Percentiles rank a stretch among this genome's conserved stretches.
These are phyloP conservation scores for Sinentomon sp. DNA, from an alignment of 2,888 invertebrate species.

Conservation along the genomic window DNA sequence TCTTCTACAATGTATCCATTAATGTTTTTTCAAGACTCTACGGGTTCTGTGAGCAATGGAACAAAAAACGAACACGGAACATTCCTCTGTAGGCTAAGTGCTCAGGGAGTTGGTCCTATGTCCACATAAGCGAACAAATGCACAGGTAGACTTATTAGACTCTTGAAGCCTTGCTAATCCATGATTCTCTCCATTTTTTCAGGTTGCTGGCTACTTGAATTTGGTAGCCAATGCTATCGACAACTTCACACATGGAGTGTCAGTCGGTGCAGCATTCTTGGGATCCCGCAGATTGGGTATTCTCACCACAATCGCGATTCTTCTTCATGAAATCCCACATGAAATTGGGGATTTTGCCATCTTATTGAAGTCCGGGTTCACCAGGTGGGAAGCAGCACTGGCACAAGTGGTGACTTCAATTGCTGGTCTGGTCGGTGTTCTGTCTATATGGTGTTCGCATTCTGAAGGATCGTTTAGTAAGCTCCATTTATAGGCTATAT, in stretches of 20 bases:
- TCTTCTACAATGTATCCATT: too few relatives aligned
- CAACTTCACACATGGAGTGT: conserved; percentile 93
- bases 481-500: too few relatives aligned
- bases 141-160: too few relatives aligned
- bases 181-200: too few relatives aligned
- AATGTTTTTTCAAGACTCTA: too few relatives aligned
- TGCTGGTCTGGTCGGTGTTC: conserved; percentile 63
- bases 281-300: conserved; percentile 69
- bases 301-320: conserved; percentile 76
- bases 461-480: too few relatives aligned
- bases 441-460: too few relatives aligned
- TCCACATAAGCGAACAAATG: too few relatives aligned
- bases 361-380: conserved; percentile 67
- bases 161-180: too few relatives aligned
- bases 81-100: not conserved
- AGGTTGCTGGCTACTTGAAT: conserved; percentile 76
- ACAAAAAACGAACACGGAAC: too few relatives aligned
- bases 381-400: conserved; percentile 74
- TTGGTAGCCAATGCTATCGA: conserved; percentile 86
- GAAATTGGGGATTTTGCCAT: conserved; percentile 99
- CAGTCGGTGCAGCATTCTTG: conserved; percentile 88
- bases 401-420: conserved; percentile 75
- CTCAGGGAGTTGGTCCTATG: not conserved
- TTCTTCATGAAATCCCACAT: conserved; percentile 90
- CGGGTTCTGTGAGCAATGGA: too few relatives aligned